These are phyloP conservation scores for Epizoanthus ramosus DNA, from an alignment of 92 coral and sea anemone genomes.

Conservation along the genomic window DNA sequence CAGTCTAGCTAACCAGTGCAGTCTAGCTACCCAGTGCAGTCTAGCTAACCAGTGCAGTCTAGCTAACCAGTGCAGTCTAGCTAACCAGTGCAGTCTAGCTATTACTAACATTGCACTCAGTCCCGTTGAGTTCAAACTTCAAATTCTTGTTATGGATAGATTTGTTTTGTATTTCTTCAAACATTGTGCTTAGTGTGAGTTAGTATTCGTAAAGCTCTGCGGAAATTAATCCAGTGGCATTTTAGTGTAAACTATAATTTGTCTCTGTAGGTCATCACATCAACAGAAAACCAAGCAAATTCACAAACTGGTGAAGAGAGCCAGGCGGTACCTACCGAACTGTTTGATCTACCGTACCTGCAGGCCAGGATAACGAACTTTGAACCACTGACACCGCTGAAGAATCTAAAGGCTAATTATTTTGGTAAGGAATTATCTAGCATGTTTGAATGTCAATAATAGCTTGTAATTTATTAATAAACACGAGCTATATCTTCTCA, in stretches of 20 bases:
- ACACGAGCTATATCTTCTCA: too few species aligned
- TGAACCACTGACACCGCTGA: slow-evolving; percentile 87
- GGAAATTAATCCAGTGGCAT: background rate
- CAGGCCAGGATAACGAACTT: slow-evolving; percentile 86
- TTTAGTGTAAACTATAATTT: background rate
- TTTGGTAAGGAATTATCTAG: slow-evolving; percentile 69
- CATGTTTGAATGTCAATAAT: background rate
- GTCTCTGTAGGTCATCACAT: slow-evolving; percentile 53
- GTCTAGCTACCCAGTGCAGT: too few species aligned
- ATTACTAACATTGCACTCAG: too few species aligned
- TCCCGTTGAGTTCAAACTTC: too few species aligned
- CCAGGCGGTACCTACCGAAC: slow-evolving; percentile 23
- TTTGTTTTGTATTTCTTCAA: too few species aligned
- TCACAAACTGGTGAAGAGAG: slow-evolving; percentile 43
- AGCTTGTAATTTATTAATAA: background rate
- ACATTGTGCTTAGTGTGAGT: background rate
- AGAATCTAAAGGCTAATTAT: slow-evolving; percentile 83
- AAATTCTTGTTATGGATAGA: too few species aligned
- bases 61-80: too few species aligned
- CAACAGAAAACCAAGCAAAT: slow-evolving; percentile 42
- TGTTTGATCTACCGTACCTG: slow-evolving; percentile 72
- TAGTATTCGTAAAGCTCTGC: background rate
- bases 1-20: too few species aligned
- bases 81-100: too few species aligned
- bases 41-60: too few species aligned